Conservation (phyloP, 1,140 invertebrate species). For the Lasioglossum baleicum region DNA sequence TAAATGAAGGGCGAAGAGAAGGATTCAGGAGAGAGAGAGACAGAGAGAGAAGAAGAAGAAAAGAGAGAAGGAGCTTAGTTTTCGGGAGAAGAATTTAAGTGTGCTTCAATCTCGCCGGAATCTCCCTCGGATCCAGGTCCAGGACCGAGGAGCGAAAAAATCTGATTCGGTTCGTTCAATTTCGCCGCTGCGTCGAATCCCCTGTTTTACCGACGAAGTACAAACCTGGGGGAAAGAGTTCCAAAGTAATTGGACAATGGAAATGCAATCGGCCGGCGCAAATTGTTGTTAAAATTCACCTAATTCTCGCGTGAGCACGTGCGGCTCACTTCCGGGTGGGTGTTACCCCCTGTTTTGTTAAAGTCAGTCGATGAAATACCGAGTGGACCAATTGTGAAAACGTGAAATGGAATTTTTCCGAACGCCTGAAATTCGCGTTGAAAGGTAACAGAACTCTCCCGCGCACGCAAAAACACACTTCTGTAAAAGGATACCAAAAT, state of each 20-base stretch:
- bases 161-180: conserved; percentile 19
- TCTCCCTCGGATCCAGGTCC: background rate
- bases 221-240: background rate
- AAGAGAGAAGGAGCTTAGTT: conserved; percentile 9
- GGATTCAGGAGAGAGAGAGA: background rate
- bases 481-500: background rate
- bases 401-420: background rate
- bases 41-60: background rate
- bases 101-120: conserved; percentile 22
- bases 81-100: conserved; percentile 31
- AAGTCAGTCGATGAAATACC: background rate
- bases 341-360: too few species aligned
- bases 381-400: background rate
- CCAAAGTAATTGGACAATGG: conserved; percentile 3
- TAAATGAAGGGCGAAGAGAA: conserved; percentile 21
- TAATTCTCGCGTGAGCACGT: background rate
- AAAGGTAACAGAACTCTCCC: background rate
- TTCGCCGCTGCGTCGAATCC: background rate
- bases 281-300: background rate
- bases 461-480: too few species aligned
- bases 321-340: too few species aligned
- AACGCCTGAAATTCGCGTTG: background rate
- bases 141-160: background rate
- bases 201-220: background rate
- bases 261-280: background rate